Conservation (phyloP, 2,113 vertebrate species). For the Grallaria varia region DNA sequence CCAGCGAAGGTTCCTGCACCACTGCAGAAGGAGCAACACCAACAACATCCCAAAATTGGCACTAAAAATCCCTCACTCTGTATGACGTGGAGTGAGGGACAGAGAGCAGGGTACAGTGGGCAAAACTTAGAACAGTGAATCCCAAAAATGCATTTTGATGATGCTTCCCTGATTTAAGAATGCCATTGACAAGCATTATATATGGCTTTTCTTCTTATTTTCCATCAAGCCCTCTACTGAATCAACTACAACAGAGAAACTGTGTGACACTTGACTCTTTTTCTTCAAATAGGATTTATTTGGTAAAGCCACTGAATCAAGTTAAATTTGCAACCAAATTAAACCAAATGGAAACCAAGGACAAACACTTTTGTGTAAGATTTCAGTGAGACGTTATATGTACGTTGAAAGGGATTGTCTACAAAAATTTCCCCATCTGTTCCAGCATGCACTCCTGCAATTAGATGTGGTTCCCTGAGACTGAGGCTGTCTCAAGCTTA, state of each 20-base stretch:
- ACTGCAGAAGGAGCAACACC: background rate
- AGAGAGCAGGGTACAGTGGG: background rate
- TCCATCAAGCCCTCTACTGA: background rate
- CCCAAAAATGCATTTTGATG: background rate
- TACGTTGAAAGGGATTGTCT: background rate
- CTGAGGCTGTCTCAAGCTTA: background rate
- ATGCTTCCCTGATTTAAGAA: background rate
- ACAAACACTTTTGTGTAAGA: background rate
- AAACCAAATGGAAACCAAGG: background rate
- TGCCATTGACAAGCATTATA: background rate
- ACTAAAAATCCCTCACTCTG: background rate
- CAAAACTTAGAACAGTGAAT: background rate
- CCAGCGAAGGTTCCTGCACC: background rate
- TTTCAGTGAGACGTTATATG: background rate
- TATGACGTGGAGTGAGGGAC: rapidly evolving
- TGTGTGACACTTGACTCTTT: background rate
- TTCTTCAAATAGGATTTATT: background rate
- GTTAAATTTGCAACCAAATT: background rate
- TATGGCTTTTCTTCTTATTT: background rate
- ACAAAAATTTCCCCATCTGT: background rate
- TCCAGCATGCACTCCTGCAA: background rate
- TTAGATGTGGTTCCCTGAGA: background rate
- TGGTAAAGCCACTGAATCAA: background rate
- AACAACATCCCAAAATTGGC: background rate
- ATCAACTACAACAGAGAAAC: background rate